Percentiles rank a stretch among this genome's conserved stretches.
Conservation (phyloP, 2,888 invertebrate genomes). For the Yponomeuta malinellus region DNA sequence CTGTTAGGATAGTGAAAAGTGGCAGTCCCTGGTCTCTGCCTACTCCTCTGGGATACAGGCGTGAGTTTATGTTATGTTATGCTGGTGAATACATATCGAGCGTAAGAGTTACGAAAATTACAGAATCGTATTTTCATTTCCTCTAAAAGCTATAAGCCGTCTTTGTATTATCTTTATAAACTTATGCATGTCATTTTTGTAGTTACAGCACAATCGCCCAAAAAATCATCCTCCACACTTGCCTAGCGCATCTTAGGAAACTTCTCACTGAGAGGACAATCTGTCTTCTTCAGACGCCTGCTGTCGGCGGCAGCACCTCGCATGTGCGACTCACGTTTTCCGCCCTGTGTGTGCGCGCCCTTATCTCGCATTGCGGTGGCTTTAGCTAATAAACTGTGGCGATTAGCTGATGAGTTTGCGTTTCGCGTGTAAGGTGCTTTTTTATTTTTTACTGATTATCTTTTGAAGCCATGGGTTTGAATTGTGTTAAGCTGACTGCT, state of each 20-base stretch:
- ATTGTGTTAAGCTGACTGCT: too few relatives aligned
- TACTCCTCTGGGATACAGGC: too few relatives aligned
- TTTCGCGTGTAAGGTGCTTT: background rate
- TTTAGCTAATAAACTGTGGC: background rate
- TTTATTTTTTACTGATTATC: too few relatives aligned
- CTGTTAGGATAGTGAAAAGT: too few relatives aligned
- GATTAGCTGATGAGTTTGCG: background rate
- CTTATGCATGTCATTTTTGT: background rate
- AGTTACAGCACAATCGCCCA: background rate
- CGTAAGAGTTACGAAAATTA: too few relatives aligned
- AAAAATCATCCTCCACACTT: slow-evolving; percentile 28
- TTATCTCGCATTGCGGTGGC: slow-evolving; percentile 21
- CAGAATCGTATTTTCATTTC: too few relatives aligned
- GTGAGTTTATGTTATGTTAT: too few relatives aligned
- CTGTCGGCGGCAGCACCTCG: slow-evolving; percentile 48
- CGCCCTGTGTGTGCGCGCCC: slow-evolving; percentile 42
- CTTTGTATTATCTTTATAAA: too few relatives aligned
- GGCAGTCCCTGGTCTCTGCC: too few relatives aligned
- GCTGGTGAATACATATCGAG: too few relatives aligned
- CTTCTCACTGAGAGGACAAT: slow-evolving; percentile 33
- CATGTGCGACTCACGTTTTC: slow-evolving; percentile 49
- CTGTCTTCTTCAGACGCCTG: slow-evolving; percentile 50
- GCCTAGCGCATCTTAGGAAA: slow-evolving; percentile 15
- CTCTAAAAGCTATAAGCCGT: too few relatives aligned
- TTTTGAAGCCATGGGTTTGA: too few relatives aligned